Base-by-base conservation (phyloP, 1,140 invertebrate genomes). In the Ceratina calcarata region DNA sequence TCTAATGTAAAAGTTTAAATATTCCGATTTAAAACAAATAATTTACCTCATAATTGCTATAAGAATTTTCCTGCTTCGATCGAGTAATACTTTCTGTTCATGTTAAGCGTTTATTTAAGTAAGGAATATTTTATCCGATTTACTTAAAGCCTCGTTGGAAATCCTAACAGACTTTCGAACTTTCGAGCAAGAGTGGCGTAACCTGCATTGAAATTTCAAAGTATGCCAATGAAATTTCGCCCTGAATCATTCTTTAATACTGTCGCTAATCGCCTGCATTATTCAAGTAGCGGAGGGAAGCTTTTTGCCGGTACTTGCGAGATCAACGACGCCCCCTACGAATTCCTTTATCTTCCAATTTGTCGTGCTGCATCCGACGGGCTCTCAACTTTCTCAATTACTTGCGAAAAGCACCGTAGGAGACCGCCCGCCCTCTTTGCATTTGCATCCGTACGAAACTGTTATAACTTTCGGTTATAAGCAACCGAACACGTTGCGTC, bases 311-410 rank as follows among this genome's bases (percentile, higher is more conserved):
- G 16, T 60, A 49, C 49, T 78, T 72, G 69, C 45, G 61, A 72
- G 76, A 78, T 65, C 60, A 72, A 37, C 76, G 51, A 15, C 66
- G 32, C 18, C 13, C 12, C 65, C 49, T 4, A 20, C 49, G 76
- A 57, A 78, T 72, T 78, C 60, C 69, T 78, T 78, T 78, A 72
- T 72, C 76, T 64, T 27, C 49, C 55, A 78, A 78, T 78, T 78
- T 78, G 76, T 78, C 32, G 60, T 18, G 60, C 69, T 78, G 68
- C 76, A 22, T 37, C 51, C 64, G 76, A 78, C 60, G 69, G 45
- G 60, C 8, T 45, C 60, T 72, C 69, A 65, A 55, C 60, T 78
- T 78, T 45, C 69, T 45, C 61, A 27, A 78, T 72, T 72, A 64
- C 60, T 64, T 8, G 60, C 20, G 27, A 72, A 57, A 64, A 58